Conservation (phyloP, 2,888 invertebrate genomes). For the Apeira syringaria region DNA sequence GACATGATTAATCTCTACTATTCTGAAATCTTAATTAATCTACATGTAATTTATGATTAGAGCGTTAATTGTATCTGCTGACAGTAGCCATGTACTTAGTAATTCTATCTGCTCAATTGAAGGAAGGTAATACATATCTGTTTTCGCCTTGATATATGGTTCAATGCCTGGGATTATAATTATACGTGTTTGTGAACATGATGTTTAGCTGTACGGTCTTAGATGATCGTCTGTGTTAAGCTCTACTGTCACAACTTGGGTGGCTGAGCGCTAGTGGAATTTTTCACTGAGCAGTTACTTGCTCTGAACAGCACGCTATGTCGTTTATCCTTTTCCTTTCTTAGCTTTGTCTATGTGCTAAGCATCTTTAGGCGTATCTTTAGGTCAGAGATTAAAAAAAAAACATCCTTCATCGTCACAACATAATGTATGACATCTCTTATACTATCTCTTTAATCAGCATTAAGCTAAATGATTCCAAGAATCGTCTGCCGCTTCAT, state of each 20-base stretch:
- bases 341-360: neutral
- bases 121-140: neutral
- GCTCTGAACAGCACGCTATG: too few relatives aligned
- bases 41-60: neutral
- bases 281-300: too few relatives aligned
- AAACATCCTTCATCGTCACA: too few relatives aligned
- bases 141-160: neutral
- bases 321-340: too few relatives aligned
- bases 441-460: neutral
- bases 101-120: neutral
- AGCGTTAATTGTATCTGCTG: neutral
- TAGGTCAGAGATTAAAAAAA: too few relatives aligned
- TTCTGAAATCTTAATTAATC: neutral
- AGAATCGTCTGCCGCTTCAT: conserved; percentile 18
- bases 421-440: too few relatives aligned
- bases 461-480: conserved; percentile 5
- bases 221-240: too few relatives aligned
- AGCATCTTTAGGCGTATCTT: neutral
- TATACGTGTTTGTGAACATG: too few relatives aligned
- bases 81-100: neutral
- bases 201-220: too few relatives aligned
- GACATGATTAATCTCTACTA: neutral
- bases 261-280: too few relatives aligned
- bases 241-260: too few relatives aligned
- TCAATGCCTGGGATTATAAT: neutral